Conservation (phyloP, 2,113 vertebrate genomes). For the Megaptera novaeangliae region DNA sequence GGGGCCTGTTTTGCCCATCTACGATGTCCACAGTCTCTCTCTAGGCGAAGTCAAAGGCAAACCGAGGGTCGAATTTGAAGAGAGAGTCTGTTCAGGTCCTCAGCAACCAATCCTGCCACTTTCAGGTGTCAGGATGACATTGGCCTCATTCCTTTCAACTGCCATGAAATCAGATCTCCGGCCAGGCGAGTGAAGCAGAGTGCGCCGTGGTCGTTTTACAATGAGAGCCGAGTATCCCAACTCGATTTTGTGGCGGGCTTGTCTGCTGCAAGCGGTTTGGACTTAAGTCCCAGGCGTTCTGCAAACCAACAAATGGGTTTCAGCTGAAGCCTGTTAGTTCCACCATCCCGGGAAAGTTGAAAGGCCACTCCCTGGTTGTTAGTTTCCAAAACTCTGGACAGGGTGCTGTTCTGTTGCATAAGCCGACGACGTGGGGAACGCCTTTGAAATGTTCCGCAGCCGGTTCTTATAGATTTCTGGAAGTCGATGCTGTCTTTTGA, state of each 20-base stretch:
- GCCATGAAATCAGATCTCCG: slow-evolving; percentile 67
- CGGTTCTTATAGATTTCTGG: slow-evolving; percentile 52
- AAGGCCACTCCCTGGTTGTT: not conserved
- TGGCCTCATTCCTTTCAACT: slow-evolving; percentile 42
- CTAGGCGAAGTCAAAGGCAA: not conserved
- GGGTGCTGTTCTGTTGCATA: slow-evolving; percentile 3
- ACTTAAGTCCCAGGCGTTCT: not conserved
- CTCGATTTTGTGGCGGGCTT: not conserved
- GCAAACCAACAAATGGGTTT: not conserved
- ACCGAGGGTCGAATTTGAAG: not conserved
- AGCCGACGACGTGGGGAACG: not conserved
- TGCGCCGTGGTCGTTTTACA: not conserved
- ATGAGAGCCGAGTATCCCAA: not conserved
- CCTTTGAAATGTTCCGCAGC: slow-evolving; percentile 25
- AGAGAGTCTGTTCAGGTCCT: not conserved
- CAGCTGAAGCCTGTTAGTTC: slow-evolving; percentile 59
- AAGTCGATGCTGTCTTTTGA: slow-evolving; percentile 33
- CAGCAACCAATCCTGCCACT: not conserved
- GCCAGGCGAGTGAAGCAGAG: slow-evolving; percentile 27
- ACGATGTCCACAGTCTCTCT: not conserved
- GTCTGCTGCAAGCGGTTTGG: not conserved
- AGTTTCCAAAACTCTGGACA: slow-evolving; percentile 9
- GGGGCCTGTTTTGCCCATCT: not conserved
- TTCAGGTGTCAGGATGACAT: slow-evolving; percentile 50
- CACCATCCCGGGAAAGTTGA: not conserved